Evolutionary conservation across 2,113 vertebrate genomes (phyloP), one percentile per base, ranked within the genome.

Genomic region (Nothoprocta perdicaria): DNA sequence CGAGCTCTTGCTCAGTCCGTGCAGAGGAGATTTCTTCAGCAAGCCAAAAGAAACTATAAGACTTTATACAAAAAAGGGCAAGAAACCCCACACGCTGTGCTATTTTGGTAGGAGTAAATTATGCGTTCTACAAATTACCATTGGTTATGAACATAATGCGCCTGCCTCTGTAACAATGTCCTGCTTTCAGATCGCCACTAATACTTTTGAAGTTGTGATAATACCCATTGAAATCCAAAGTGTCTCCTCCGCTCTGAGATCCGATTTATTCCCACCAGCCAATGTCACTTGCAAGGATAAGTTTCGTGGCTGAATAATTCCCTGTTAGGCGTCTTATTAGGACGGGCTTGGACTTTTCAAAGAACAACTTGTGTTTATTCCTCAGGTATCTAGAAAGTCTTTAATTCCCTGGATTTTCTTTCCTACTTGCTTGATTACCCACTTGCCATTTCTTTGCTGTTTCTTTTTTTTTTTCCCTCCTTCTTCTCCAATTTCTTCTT

Each of bases 41-140:
- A 43, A 69, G 76, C 87, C 69, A 57, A 87, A 94, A 87, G 88
- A 92, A 90, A 94, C 16, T 53, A 31, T 57, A 41, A 4, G 53
- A 43, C 58, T 60, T 35, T 80, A 87, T 90, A 93, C 82, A 79
- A 83, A 77, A 92, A 80, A 92, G 88, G 80, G 74, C 33, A 87
- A 48, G 90, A 80, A 86, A 63, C 6, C 41, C 33, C 94, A 80
- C 81, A 76, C 55, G 41, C 45, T 83, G 69, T 89, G 88, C 86
- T 96, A 81, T 95, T 95, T 96, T 88, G 68, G 89, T 94, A 90
- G 79, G 5, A 94, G 86, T 66, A 93, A 80, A 88, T 94, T 84
- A 86, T 38, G 76, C 12, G 12, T 87, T 92, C 87, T 94, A 86
- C 92, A 96, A 93, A 89, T 96, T 35, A 12, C 91, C 87, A 65